These are phyloP conservation scores for Philereme transversata DNA, from an alignment of 2,888 invertebrate genomes.

Conservation along the genomic window DNA sequence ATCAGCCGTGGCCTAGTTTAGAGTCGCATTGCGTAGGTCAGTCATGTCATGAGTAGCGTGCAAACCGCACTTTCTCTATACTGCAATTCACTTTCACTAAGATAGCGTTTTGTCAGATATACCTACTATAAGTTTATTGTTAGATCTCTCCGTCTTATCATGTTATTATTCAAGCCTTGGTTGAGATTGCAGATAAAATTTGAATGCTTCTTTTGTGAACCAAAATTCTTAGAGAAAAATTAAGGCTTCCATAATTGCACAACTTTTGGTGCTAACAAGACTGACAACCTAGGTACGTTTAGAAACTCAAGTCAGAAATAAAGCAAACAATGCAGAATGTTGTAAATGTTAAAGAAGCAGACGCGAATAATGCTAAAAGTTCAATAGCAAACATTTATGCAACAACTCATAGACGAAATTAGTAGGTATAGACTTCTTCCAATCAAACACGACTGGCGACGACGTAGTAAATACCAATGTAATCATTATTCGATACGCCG, in stretches of 20 bases:
- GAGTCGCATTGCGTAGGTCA: conserved; percentile 76
- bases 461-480: conserved; percentile 29
- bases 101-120: conserved; percentile 46
- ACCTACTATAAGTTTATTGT: conserved; percentile 34
- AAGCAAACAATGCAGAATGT: conserved; percentile 24
- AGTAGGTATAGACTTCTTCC: conserved; percentile 2
- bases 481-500: conserved; percentile 31
- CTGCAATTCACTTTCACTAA: conserved; percentile 69
- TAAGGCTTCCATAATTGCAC: conserved; percentile 10
- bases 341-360: conserved; percentile 26
- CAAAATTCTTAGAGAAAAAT: neutral
- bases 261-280: conserved; percentile 17
- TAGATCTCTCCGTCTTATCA: conserved; percentile 3
- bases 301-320: conserved; percentile 26
- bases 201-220: neutral
- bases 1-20: conserved; percentile 65
- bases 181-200: conserved; percentile 1
- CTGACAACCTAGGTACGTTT: conserved; percentile 25
- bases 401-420: conserved; percentile 5
- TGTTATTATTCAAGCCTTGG: neutral
- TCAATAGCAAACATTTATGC: conserved; percentile 27
- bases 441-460: conserved; percentile 4
- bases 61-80: conserved; percentile 66
- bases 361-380: conserved; percentile 29
- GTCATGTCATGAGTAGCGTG: conserved; percentile 55